Conservation (phyloP, 2,888 invertebrate genomes). For the Chaetogeoica ovagalla region DNA sequence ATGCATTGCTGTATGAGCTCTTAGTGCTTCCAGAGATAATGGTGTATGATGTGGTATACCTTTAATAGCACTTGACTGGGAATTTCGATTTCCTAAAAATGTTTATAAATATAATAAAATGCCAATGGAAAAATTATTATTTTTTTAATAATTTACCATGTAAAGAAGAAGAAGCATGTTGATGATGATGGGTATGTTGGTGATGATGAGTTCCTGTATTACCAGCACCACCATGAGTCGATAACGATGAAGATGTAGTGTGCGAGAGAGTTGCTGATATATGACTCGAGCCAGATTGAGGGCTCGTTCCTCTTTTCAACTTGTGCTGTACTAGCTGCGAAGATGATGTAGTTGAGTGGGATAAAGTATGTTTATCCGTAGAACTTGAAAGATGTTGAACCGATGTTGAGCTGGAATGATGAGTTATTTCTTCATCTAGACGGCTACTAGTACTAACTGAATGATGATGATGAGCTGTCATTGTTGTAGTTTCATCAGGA, state of each 20-base stretch:
- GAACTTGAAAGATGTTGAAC: slow-evolving; percentile 65
- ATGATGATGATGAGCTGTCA: slow-evolving; percentile 71
- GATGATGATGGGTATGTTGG: slow-evolving; percentile 61
- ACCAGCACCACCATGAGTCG: slow-evolving; percentile 61
- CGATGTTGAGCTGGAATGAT: slow-evolving; percentile 69
- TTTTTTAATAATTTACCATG: slow-evolving; percentile 32
- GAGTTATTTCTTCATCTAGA: slow-evolving; percentile 62
- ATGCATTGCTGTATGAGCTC: slow-evolving; percentile 70
- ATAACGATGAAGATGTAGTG: slow-evolving; percentile 59
- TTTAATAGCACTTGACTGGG: slow-evolving; percentile 46
- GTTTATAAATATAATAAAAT: not conserved
- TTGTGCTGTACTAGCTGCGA: slow-evolving; percentile 70
- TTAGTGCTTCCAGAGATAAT: slow-evolving; percentile 68
- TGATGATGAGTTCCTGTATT: slow-evolving; percentile 67
- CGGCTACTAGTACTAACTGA: slow-evolving; percentile 71
- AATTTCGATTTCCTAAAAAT: slow-evolving; percentile 45
- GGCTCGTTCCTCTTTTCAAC: slow-evolving; percentile 59
- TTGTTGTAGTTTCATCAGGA: slow-evolving; percentile 69
- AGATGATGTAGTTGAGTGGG: slow-evolving; percentile 70
- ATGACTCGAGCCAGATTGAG: slow-evolving; percentile 58
- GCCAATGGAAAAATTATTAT: not conserved
- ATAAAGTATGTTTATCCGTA: slow-evolving; percentile 67
- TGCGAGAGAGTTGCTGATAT: slow-evolving; percentile 65
- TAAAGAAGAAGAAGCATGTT: slow-evolving; percentile 54
- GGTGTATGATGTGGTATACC: slow-evolving; percentile 43